Evolutionary conservation across 2,888 invertebrate genomes (phyloP).

Genomic region (Synanthedon tipuliformis): DNA sequence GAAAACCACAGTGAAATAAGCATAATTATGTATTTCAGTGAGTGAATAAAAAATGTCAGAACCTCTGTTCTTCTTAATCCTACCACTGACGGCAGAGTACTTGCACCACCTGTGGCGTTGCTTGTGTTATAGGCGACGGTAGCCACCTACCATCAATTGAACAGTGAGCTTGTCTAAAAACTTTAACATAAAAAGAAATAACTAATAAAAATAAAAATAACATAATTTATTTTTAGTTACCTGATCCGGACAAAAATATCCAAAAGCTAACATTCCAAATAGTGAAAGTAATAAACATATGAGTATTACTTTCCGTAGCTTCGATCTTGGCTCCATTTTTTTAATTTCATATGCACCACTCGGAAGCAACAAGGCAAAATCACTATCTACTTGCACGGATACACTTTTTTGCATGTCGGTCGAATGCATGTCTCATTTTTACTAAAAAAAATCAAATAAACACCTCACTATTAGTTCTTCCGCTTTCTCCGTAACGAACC

Average conservation of each 20-base stretch:
- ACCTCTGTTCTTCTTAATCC: background rate
- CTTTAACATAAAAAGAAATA: background rate
- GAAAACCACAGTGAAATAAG: too few relatives aligned
- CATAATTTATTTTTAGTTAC: conserved; percentile 48
- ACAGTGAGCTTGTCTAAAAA: too few relatives aligned
- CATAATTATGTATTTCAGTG: too few relatives aligned
- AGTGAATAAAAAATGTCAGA: background rate
- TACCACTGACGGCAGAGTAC: background rate
- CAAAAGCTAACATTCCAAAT: conserved; percentile 88
- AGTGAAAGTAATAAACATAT: conserved; percentile 85
- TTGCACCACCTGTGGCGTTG: too few relatives aligned
- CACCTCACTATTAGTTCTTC: background rate
- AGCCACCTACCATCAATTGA: too few relatives aligned
- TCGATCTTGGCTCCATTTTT: conserved; percentile 88
- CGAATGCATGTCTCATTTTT: conserved; percentile 70
- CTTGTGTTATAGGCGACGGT: too few relatives aligned
- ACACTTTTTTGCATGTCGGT: conserved; percentile 79
- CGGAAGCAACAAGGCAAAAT: conserved; percentile 81
- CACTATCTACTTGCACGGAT: conserved; percentile 86
- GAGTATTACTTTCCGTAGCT: conserved; percentile 82
- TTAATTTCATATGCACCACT: conserved; percentile 84
- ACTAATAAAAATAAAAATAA: background rate
- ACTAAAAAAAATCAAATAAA: conserved; percentile 17
- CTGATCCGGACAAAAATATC: conserved; percentile 91
- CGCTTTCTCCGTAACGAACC: background rate